Evolutionary conservation across 2,888 invertebrate genomes (phyloP), one percentile per base, ranked within the genome.

Genomic region (Drosophila subsilvestris): DNA sequence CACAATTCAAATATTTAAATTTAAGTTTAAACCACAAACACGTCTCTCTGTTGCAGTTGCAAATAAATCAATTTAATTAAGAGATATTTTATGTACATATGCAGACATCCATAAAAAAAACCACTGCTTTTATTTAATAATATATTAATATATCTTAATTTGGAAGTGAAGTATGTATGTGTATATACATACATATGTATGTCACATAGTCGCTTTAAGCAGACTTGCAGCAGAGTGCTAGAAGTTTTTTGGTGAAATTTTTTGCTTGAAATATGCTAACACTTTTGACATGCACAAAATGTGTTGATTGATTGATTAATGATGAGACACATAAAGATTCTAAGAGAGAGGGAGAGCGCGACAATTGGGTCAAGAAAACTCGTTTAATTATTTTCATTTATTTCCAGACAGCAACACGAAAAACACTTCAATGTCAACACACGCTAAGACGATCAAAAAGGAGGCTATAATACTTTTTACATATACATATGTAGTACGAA

Each of bases 341-440:
- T 65, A 6, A 5, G 29, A 10, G 10, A 65, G 53, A 65, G 43
- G 66, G 47, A 47, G 42, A 48, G 37, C 53, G 47, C 65, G 63
- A 53, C 20, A 65, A 65, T 66, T 14, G 27, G 27, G 42, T 1
- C 29, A 32, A 25, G 44, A 27, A 48, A 32, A 27, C 59, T 53
- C 25, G 14, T n/a, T n/a, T n/a, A n/a, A n/a, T n/a, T n/a, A 37
- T 29, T 48, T 37, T 27, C 10, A 18, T 54, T 25, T 25, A 25
- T 25, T 25, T 25, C 25, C 25, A 25, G 25, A 4, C 25, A 42
- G 43, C 50, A 57, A 29, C 45, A 60, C 22, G 0, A 37, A 61
- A 61, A 61, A 61, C 27, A 25, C 53, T 68, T 68, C 68, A 66
- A 66, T 66, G 68, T 65, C 68, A 65, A 10, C 55, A 18, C 55